Conservation (phyloP, 2,113 vertebrate genomes). For the Pachyramphus minor region DNA sequence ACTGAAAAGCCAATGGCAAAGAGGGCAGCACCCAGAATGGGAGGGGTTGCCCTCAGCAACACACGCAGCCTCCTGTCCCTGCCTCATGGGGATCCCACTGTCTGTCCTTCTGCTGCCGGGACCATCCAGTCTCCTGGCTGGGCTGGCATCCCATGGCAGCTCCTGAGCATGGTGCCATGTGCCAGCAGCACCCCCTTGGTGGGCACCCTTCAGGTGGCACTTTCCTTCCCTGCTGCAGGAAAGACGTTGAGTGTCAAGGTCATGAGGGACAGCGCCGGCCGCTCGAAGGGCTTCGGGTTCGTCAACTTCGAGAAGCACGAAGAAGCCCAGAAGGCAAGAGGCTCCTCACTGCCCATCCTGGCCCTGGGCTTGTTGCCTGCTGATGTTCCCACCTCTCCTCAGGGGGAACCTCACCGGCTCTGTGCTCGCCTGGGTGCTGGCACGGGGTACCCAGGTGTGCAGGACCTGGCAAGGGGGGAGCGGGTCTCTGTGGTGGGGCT, state of each 20-base stretch:
- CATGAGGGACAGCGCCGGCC: slow-evolving; percentile 85
- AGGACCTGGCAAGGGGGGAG: background rate
- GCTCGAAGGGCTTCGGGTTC: slow-evolving; percentile 91
- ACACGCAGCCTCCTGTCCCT: background rate
- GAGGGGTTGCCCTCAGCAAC: background rate
- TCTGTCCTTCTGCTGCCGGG: background rate
- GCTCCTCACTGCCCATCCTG: background rate
- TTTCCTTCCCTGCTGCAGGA: slow-evolving; percentile 68
- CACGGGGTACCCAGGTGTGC: background rate
- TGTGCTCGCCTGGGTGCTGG: background rate
- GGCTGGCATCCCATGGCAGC: rapidly evolving
- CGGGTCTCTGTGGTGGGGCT: background rate
- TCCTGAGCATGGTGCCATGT: rapidly evolving
- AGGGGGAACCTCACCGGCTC: rapidly evolving
- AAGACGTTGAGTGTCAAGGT: slow-evolving; percentile 91
- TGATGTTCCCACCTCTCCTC: background rate
- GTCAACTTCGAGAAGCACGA: slow-evolving; percentile 92
- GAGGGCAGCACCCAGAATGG: background rate
- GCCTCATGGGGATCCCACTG: rapidly evolving
- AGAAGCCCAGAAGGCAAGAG: slow-evolving; percentile 90
- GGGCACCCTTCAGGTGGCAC: rapidly evolving
- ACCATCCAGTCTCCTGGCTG: rapidly evolving
- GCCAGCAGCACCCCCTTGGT: rapidly evolving
- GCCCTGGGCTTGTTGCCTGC: background rate
- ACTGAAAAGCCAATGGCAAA: background rate